Evolutionary conservation across 2,797 vertebrate species (phyloP), one percentile per base, ranked within the genome.

Genomic region (Heterohyrax brucei): DNA sequence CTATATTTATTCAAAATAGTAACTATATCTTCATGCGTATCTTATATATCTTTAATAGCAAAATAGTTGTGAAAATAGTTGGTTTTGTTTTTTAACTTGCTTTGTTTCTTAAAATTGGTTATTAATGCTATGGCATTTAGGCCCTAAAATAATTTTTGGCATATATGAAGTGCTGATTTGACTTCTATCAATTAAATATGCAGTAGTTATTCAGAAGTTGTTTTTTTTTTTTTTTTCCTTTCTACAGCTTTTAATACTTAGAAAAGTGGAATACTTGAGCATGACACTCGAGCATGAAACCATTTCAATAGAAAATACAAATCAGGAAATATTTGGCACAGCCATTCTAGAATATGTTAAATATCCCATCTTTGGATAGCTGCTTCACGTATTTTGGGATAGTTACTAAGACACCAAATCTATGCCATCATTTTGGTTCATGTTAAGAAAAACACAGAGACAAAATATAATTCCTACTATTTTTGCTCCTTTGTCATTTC

Each of bases 1-100:
- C 24, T 53, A 1, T n/a, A 68, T 89, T 93, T 96, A 66, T 84
- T 84, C 46, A 62, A 78, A 95, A 85, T 53, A 78, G 30, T 95
- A 9, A 78, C 87, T 13, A 62, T 80, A 84, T 93, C 75, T 62
- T 13, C 26, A 26, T 46, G 26, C 16, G 26, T 5, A 7, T 21
- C 10, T 92, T 87, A 9, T 33, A 82, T 92, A 48, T 78, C 70
- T 82, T 95, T 62, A 81, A 78, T 81, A 61, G 81, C 39, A 48
- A 81, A 94, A 80, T 50, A 13, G 12, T 94, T 91, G 68, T 89
- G 77, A 91, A 96, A 89, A 84, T 33, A 76, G 26, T 48, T 13
- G 79, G 56, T 66, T 82, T 66, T 7, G 14, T 62, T 66, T 82
- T 66, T 5, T 14, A 83, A 66, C 4, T 12, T 76, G 8, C 39